Conservation (phyloP, 2,113 vertebrate genomes). For the Illadopsis cleaveri region DNA sequence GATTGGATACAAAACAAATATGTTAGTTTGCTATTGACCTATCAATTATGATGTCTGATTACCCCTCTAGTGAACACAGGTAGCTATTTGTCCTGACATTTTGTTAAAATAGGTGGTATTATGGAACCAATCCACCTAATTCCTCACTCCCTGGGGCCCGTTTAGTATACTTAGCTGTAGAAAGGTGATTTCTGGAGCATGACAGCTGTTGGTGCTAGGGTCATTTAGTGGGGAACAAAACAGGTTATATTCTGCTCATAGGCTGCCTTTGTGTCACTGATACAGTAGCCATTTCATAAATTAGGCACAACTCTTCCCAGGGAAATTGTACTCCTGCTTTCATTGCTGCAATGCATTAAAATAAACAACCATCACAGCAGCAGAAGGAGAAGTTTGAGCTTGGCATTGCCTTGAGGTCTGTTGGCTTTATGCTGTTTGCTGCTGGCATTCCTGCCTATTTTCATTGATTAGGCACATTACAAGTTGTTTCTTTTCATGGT, state of each 20-base stretch:
- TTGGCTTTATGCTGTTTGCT: conserved; percentile 12
- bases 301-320: conserved; percentile 44
- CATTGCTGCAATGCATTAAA: not conserved
- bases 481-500: not conserved
- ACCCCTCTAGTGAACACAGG: conserved; percentile 50
- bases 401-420: not conserved
- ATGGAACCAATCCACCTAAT: conserved; percentile 63
- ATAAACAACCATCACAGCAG: not conserved
- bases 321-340: conserved; percentile 38
- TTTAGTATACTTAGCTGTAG: conserved; percentile 54
- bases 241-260: conserved; percentile 20
- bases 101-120: conserved; percentile 53
- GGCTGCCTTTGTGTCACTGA: conserved; percentile 53
- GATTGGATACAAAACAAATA: conserved; percentile 47
- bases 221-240: conserved; percentile 72
- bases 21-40: conserved; percentile 46
- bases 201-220: conserved; percentile 72
- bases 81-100: conserved; percentile 57
- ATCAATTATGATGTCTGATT: conserved; percentile 38
- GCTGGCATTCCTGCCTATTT: not conserved
- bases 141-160: conserved; percentile 59
- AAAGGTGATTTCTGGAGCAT: conserved; percentile 75
- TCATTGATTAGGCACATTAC: not conserved
- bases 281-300: conserved; percentile 60
- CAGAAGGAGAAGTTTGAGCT: not conserved